phyloP scores from a whole-genome alignment of 2,797 vertebrate genomes.

The Urocyon cinereoargenteus region DNA sequence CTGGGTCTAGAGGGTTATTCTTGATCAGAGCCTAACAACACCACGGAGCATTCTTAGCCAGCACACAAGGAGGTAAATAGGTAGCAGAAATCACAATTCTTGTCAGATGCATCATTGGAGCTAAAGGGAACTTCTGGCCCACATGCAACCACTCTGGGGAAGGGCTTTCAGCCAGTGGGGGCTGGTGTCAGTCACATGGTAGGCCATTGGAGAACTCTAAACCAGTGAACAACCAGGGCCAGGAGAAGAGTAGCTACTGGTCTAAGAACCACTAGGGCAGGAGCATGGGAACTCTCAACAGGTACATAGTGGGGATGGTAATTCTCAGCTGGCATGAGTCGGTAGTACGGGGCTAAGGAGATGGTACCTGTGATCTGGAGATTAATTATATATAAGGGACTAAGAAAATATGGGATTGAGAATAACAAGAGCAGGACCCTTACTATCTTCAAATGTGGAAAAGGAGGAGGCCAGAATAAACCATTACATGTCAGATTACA shows the following conservation, averaged over 20 bases:
- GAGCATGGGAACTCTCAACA: neutral
- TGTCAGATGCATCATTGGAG: neutral
- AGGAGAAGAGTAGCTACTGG: neutral
- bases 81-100: neutral
- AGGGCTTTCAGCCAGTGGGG: neutral
- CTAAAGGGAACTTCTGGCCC: neutral
- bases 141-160: accelerated
- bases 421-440: neutral
- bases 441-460: neutral
- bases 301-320: neutral
- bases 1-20: neutral
- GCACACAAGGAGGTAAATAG: neutral
- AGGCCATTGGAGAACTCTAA: neutral
- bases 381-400: neutral
- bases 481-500: neutral
- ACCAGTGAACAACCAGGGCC: neutral
- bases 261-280: neutral
- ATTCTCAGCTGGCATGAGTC: neutral
- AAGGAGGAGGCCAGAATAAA: neutral
- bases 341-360: neutral
- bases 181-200: neutral
- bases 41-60: neutral
- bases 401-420: neutral
- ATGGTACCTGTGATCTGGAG: neutral
- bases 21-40: neutral